These are phyloP conservation scores for Notodonta dromedarius DNA, from an alignment of 2,888 invertebrate species.

Conservation along the genomic window DNA sequence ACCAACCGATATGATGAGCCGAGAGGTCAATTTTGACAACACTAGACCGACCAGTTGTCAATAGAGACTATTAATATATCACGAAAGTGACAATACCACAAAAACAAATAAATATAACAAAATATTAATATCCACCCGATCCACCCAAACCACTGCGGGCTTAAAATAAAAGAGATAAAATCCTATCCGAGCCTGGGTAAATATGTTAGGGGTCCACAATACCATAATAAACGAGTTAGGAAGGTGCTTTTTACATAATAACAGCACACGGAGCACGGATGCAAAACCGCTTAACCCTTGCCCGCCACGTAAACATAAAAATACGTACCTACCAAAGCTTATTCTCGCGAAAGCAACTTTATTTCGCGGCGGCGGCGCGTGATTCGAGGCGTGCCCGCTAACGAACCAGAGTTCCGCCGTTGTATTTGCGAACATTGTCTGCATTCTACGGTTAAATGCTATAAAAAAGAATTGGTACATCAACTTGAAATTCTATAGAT, in stretches of 20 bases:
- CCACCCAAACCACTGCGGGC: neutral
- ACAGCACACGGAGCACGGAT: neutral
- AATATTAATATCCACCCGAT: neutral
- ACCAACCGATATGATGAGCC: no score
- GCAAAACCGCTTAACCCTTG: slow-evolving; percentile 4
- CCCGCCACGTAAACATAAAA: slow-evolving; percentile 1
- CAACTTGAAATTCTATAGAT: no score
- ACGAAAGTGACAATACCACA: no score
- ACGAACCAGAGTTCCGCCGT: slow-evolving; percentile 27
- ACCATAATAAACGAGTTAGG: neutral
- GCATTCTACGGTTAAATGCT: neutral
- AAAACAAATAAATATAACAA: no score
- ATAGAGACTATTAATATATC: no score
- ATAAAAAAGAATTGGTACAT: no score
- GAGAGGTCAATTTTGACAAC: no score
- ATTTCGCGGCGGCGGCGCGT: slow-evolving; percentile 18
- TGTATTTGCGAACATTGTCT: slow-evolving; percentile 27
- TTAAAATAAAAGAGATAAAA: slow-evolving; percentile 1
- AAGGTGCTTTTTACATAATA: slow-evolving; percentile 1
- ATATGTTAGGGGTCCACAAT: neutral
- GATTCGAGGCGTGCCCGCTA: slow-evolving; percentile 23
- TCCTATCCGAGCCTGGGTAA: neutral
- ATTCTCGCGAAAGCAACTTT: slow-evolving; percentile 20
- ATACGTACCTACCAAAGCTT: neutral
- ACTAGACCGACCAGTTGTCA: no score